These are phyloP conservation scores for Orgyia antiqua DNA, from an alignment of 2,888 invertebrate genomes.

Conservation along the genomic window DNA sequence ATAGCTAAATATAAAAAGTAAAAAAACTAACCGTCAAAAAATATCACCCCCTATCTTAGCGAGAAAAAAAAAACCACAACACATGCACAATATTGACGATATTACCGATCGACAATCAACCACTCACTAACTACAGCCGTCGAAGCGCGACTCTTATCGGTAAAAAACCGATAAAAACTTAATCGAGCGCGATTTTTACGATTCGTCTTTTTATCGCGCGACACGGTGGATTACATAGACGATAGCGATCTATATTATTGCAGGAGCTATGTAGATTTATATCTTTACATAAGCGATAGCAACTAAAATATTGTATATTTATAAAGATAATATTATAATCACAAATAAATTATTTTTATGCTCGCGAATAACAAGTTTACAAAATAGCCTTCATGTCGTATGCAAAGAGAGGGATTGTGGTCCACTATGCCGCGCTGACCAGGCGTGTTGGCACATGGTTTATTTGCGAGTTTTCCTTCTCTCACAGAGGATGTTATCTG, in stretches of 20 bases:
- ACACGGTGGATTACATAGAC: constrained; percentile 71
- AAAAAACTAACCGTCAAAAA: constrained; percentile 17
- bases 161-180: constrained; percentile 35
- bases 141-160: constrained; percentile 33
- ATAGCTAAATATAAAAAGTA: constrained; percentile 1
- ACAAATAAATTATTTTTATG: too few relatives aligned
- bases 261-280: constrained; percentile 38
- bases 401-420: too few relatives aligned
- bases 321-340: too few relatives aligned
- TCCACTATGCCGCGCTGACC: too few relatives aligned
- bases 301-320: constrained; percentile 14
- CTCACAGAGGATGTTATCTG: too few relatives aligned
- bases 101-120: constrained; percentile 21
- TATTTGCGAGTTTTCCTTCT: too few relatives aligned
- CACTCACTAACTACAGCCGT: constrained; percentile 28
- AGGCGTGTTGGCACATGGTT: too few relatives aligned
- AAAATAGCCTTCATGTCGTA: too few relatives aligned
- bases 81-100: constrained; percentile 16
- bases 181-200: constrained; percentile 74
- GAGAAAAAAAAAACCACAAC: too few relatives aligned
- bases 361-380: too few relatives aligned
- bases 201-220: constrained; percentile 57
- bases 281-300: constrained; percentile 27
- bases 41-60: constrained; percentile 11
- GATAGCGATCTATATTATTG: constrained; percentile 63